Percentiles rank a stretch among this genome's conserved stretches.
Conservation (phyloP, 2,797 vertebrate genomes). For the Pangasius larnaudii region DNA sequence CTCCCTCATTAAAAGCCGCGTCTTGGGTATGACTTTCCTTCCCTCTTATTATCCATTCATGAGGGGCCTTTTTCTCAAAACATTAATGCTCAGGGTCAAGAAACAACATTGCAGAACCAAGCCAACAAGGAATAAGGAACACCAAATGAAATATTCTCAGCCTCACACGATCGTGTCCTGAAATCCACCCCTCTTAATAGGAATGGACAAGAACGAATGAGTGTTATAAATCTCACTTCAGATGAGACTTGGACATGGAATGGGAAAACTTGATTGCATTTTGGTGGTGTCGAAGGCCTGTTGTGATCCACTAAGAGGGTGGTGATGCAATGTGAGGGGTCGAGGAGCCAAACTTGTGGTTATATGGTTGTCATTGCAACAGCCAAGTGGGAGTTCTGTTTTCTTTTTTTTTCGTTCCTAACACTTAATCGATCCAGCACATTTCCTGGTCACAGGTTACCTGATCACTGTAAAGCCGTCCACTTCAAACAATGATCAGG, state of each 20-base stretch:
- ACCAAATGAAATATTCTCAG: constrained; percentile 55
- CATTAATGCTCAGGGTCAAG: constrained; percentile 56
- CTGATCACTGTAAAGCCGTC: constrained; percentile 37
- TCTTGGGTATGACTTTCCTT: constrained; percentile 48
- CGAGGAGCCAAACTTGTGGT: constrained; percentile 43
- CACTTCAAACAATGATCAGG: constrained; percentile 31
- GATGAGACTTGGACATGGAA: constrained; percentile 40
- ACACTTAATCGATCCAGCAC: constrained; percentile 50
- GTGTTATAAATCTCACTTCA: constrained; percentile 55
- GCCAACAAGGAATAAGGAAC: constrained; percentile 59
- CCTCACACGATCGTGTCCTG: constrained; percentile 65
- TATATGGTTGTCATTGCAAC: constrained; percentile 31
- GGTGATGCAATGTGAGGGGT: constrained; percentile 47
- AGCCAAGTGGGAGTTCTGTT: constrained; percentile 24
- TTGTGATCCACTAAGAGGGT: constrained; percentile 37
- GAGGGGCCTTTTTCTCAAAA: constrained; percentile 41
- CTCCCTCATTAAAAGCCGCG: constrained; percentile 44
- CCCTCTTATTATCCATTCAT: constrained; percentile 41
- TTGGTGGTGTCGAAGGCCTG: constrained; percentile 37
- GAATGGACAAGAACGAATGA: constrained; percentile 50
- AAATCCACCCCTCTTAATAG: constrained; percentile 57
- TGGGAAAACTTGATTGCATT: constrained; percentile 46
- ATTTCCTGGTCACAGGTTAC: constrained; percentile 37
- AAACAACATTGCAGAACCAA: constrained; percentile 35
- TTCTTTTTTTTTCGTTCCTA: constrained; percentile 21